These are phyloP conservation scores for Cosmopolites sordidus DNA, from an alignment of 2,888 invertebrate genomes.

Conservation along the genomic window DNA sequence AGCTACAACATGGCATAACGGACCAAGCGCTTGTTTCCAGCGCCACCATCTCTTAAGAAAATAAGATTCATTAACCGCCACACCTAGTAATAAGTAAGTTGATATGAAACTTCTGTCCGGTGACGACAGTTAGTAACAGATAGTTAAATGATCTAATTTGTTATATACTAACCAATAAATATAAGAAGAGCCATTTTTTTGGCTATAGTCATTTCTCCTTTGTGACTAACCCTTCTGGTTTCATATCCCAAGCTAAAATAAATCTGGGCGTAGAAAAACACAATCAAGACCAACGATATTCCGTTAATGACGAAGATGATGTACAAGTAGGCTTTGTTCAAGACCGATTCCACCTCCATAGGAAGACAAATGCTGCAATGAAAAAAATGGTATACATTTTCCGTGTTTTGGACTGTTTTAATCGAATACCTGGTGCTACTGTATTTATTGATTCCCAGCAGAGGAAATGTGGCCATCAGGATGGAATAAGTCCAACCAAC, in stretches of 20 bases:
- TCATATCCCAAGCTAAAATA: constrained; percentile 73
- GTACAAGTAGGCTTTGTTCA: constrained; percentile 71
- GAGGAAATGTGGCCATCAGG: constrained; percentile 71
- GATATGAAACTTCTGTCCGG: no score
- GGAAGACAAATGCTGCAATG: constrained; percentile 75
- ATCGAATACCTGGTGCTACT: constrained; percentile 71
- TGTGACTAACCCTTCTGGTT: constrained; percentile 53
- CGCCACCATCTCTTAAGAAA: no score
- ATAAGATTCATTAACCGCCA: no score
- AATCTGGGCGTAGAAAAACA: constrained; percentile 81
- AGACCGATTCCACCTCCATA: constrained; percentile 68
- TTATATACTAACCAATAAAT: constrained; percentile 48
- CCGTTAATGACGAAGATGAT: constrained; percentile 72
- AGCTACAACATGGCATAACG: no score
- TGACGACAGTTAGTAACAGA: no score
- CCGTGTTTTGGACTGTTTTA: background rate
- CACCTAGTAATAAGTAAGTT: no score
- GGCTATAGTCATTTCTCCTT: constrained; percentile 71
- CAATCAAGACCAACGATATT: constrained; percentile 76
- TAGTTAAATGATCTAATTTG: no score
- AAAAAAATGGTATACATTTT: background rate
- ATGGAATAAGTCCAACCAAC: constrained; percentile 76
- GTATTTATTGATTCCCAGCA: constrained; percentile 82
- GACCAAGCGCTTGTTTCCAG: no score
- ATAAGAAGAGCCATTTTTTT: constrained; percentile 87